Evolutionary conservation across 30 jellyfish, hydroid and myxozoan genomes (phyloP).

Genomic region (Aurelia aurita): DNA sequence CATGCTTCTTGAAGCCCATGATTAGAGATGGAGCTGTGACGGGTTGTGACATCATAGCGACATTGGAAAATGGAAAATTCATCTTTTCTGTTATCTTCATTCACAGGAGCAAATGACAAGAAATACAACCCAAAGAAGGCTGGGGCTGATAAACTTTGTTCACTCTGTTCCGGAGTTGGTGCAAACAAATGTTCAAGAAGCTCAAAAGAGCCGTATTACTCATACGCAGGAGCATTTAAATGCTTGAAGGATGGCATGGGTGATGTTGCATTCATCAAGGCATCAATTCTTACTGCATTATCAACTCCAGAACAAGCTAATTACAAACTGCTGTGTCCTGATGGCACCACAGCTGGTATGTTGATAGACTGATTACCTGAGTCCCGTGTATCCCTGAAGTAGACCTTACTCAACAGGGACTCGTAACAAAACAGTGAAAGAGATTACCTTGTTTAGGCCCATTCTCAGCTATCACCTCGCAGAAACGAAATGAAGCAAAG

Average conservation of each 20-base stretch:
- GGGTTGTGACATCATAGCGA: slow-evolving; percentile 13
- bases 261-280: slow-evolving; percentile 70
- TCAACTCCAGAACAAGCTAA: slow-evolving; percentile 17
- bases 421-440: no score
- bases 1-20: no score
- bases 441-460: no score
- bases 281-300: slow-evolving; percentile 12
- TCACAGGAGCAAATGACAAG: slow-evolving; percentile 41
- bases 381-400: not conserved
- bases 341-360: slow-evolving; percentile 15
- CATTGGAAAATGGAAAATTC: no score
- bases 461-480: no score
- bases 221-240: slow-evolving; percentile 73
- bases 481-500: not conserved
- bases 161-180: slow-evolving; percentile 51
- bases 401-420: not conserved
- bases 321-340: slow-evolving; percentile 38
- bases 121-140: slow-evolving; percentile 45
- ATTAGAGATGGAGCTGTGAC: not conserved
- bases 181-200: slow-evolving; percentile 43
- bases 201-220: slow-evolving; percentile 59
- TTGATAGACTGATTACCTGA: not conserved
- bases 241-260: slow-evolving; percentile 63
- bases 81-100: no score
- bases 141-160: slow-evolving; percentile 46